Base-by-base conservation (phyloP, 1,140 invertebrate species). In the Caenorhabditis briggsae region DNA sequence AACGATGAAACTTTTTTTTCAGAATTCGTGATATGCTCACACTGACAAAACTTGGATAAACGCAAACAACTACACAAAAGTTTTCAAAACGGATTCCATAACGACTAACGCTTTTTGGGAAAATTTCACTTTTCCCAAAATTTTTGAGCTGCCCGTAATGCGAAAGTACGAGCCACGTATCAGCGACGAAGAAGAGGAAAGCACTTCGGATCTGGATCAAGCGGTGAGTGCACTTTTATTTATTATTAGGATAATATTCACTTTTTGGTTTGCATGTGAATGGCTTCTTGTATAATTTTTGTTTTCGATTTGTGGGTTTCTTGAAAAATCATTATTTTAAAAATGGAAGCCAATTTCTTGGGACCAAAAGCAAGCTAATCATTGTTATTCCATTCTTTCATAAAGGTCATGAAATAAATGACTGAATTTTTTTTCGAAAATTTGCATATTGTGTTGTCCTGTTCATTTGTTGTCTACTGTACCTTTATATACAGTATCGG, bases 161-260 rank as follows among this genome's bases (percentile, higher is more conserved):
- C 43, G 70, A 78, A 78, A 78, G 20, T 78, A 50, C 70, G 70
- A 53, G 5, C 12, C 46, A 9, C 14, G 33, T 23, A 78, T 9
- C 20, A 20, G 70, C 20, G 70, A 65, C 23, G 58, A 59, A 16
- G 58, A 70, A 48, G 70, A 78, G 20, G 46, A 78, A 78, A 46
- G 50, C 12, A 50, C 70, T 50, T 48, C 70, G 20, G 20, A 78
- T 78, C 33, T 78, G 70, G 70, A 50, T 50, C 43, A 78, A 78
- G 50, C 70, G 46, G 70, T 78, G 20, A 78, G 70, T 48, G 41
- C 48, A 5, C n/a, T 25, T 23, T 5, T 61, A 0, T 20, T 16
- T 16, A 14, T 53, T 53, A 53, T 53, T 14, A 33, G 33, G 33
- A 33, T 33, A 2, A 53, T 2, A 8, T 41, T 33, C 1, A 65